Base-by-base conservation (phyloP, 23 tunicate species). In the Trididemnum miniatum region DNA sequence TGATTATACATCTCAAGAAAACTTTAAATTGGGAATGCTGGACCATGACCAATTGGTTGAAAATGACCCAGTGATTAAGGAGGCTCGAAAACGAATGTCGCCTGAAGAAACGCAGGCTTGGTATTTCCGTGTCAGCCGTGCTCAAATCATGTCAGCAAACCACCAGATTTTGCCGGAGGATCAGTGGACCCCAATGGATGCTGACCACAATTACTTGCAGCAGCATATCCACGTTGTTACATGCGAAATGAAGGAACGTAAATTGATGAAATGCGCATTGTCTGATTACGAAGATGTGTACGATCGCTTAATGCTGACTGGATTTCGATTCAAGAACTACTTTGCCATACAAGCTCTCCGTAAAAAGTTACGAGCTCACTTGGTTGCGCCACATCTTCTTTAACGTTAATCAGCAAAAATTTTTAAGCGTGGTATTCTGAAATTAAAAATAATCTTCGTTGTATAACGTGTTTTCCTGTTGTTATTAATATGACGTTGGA, bases 151-250 rank as follows among this genome's bases (percentile, higher is more conserved):
- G 71, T 85, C 89, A 0, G 86, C 89, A 24, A 80, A 79, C 31
- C 83, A 85, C 33, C 83, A 80, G 73, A 85, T 82, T 51, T 39
- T 90, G 31, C 96, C 96, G 0, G 66, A 80, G 26, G 89, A 90
- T 51, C 81, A 90, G 77, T 90, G 96, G 96, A 90, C 96, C 32
- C 96, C 96, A 18, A 85, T 90, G 77, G 96, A 90, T 52, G 89
- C 96, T 0, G 89, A 90, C 22, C 96, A 90, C 83, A 34, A 52
- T 30, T 90, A 90, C 83, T 37, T 90, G 49, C 28, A 80, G 27
- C 72, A 39, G 2, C 79, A 62, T 44, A 37, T 90, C 33, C 30
- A 80, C 27, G 71, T 33, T 32, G 82, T 81, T 0, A 65, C 51
- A 59, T 30, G 64, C 0, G 96, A 90, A 37, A 71, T 44, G 5